These are phyloP conservation scores for Colletes collaris DNA, from an alignment of 2,888 invertebrate genomes.

Conservation along the genomic window DNA sequence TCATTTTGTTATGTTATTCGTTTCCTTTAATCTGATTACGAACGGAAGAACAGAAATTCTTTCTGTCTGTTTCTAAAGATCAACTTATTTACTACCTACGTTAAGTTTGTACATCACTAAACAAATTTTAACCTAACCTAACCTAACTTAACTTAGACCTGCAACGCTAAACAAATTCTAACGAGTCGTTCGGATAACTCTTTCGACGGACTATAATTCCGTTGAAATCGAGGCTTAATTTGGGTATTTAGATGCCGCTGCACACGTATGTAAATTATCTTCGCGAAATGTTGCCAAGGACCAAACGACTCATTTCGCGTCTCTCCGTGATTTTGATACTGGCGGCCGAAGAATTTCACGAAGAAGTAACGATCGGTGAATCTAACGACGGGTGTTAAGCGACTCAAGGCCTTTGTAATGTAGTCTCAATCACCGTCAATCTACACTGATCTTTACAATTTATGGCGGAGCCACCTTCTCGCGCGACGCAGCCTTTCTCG, in stretches of 20 bases:
- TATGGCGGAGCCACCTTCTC: conserved; percentile 62
- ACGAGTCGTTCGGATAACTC: too few species aligned
- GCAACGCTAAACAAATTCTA: too few species aligned
- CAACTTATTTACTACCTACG: too few species aligned
- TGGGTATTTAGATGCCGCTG: conserved; percentile 44
- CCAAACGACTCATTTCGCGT: conserved; percentile 2
- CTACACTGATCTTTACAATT: conserved; percentile 73
- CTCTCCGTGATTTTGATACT: background rate
- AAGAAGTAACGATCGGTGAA: conserved; percentile 51
- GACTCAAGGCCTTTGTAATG: conserved; percentile 79
- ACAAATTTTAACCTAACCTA: too few species aligned
- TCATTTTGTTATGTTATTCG: too few species aligned
- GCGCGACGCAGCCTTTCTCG: conserved; percentile 34
- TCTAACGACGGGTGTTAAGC: conserved; percentile 52
- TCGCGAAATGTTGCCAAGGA: conserved; percentile 41
- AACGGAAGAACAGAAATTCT: too few species aligned
- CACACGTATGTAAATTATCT: conserved; percentile 39
- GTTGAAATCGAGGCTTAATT: conserved; percentile 22
- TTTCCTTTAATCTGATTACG: too few species aligned
- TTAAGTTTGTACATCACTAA: too few species aligned
- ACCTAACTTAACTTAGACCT: too few species aligned
- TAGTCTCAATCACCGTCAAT: conserved; percentile 78
- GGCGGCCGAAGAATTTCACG: conserved; percentile 32
- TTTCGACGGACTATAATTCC: conserved; percentile 8
- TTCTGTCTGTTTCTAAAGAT: too few species aligned